Conservation (phyloP, 2,113 vertebrate species). For the Phalacrocorax aristotelis region DNA sequence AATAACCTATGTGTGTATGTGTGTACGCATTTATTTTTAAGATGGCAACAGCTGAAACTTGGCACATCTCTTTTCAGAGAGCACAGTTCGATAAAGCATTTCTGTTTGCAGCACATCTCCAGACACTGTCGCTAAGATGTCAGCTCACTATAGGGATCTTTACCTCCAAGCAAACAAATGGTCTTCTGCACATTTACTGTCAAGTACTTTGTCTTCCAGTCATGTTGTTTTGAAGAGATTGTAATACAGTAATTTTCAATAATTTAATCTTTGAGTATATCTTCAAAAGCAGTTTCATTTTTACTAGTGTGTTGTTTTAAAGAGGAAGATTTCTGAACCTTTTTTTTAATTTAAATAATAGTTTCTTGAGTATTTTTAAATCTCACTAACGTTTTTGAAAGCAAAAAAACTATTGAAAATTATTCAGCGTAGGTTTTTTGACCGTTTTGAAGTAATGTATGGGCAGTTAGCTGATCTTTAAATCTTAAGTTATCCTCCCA, state of each 20-base stretch:
- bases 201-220: conserved; percentile 43
- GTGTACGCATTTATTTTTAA: background rate
- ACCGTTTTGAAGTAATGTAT: background rate
- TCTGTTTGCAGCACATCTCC: background rate
- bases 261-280: conserved; percentile 27
- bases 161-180: conserved; percentile 3
- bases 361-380: background rate
- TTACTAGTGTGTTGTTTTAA: conserved; percentile 9
- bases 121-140: background rate
- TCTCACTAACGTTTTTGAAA: background rate
- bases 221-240: conserved; percentile 31
- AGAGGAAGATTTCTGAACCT: background rate
- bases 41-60: background rate
- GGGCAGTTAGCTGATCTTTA: background rate
- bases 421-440: background rate
- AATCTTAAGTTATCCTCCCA: background rate
- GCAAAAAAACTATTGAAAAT: background rate
- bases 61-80: background rate
- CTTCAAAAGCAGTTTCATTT: conserved; percentile 11
- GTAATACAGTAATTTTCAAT: conserved; percentile 37
- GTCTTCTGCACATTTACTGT: conserved; percentile 10
- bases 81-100: background rate
- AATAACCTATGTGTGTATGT: background rate
- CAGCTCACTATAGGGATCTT: background rate
- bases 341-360: background rate